Evolutionary conservation across 2,797 vertebrate genomes (phyloP).

Genomic region (Chelmon rostratus): DNA sequence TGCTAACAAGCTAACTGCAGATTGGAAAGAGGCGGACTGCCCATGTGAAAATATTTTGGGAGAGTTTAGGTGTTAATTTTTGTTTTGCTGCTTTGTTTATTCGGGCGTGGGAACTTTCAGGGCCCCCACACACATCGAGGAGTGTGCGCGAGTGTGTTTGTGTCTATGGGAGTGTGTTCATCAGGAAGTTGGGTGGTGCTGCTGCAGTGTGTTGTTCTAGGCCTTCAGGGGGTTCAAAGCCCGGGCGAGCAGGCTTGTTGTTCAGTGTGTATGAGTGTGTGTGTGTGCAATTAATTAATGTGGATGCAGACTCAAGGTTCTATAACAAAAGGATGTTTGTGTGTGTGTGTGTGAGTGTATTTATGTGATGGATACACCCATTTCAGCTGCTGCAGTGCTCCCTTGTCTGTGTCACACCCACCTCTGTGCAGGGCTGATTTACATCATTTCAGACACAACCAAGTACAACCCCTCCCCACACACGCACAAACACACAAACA

Average conservation of each 20-base stretch:
- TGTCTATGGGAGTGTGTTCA: constrained; percentile 17
- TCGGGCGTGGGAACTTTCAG: constrained; percentile 23
- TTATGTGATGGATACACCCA: constrained; percentile 37
- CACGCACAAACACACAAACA: constrained; percentile 16
- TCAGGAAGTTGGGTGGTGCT: constrained; percentile 12
- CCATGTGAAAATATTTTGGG: background rate
- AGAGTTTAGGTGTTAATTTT: background rate
- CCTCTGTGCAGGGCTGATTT: constrained; percentile 50
- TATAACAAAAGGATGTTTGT: constrained; percentile 31
- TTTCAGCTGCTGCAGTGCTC: constrained; percentile 51
- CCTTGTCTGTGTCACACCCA: constrained; percentile 45
- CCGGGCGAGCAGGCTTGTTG: constrained; percentile 22
- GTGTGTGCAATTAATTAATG: constrained; percentile 64
- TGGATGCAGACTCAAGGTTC: constrained; percentile 37
- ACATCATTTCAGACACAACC: constrained; percentile 60
- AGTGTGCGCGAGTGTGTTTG: background rate
- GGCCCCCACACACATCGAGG: background rate
- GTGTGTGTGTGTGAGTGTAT: constrained; percentile 7
- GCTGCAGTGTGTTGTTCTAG: constrained; percentile 7
- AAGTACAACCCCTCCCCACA: constrained; percentile 28
- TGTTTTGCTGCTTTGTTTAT: constrained; percentile 11
- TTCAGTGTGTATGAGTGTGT: constrained; percentile 16
- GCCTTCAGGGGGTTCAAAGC: constrained; percentile 37
- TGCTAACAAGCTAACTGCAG: constrained; percentile 12
- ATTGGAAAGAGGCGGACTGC: constrained; percentile 4